Base-by-base conservation (phyloP, 2,113 vertebrate genomes). In the Sturnira hondurensis region DNA sequence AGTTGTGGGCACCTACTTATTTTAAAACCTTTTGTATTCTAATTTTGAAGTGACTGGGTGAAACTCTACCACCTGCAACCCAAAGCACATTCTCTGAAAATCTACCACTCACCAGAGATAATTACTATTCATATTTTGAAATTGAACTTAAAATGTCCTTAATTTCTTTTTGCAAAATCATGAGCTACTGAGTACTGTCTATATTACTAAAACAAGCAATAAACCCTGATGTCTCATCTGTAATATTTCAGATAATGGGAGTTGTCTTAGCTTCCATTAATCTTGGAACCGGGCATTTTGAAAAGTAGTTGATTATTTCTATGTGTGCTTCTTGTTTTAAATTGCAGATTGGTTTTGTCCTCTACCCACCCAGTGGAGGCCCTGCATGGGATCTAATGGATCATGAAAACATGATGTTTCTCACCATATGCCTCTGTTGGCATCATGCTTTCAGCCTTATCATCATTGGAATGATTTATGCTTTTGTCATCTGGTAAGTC, bases 351-450 rank as follows among this genome's bases (percentile, higher is more conserved):
- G 99, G 98, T 4, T 99, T 99, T 97, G 98, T 99, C 82, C 98
- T 99, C 96, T 99, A 99, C 96, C 99, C 99, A 16, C 99, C 98
- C 16, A 98, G 87, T 8, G 99, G 99, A 28, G 97, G 97, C 19
- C 97, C 98, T 20, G 98, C 98, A 91, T 99, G 99, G 99, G 99
- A 99, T 97, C 97, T 98, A 86, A 97, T 7, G 0, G 99, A 99
- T 97, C 99, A 99, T 86, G 98, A 92, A 92, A 99, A 99, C 52
- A 89, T 99, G 97, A 99, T 99, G 99, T 99, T 99, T 96, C 93
- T 99, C 85, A 99, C 99, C 74, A 98, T 99, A 98, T 99, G 99
- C 96, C 99, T 99, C 97, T 99, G 99, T 96, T 99, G 99, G 99
- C 99, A 99, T 98, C 99, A 99, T 0, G 99, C 98, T 52, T 98